Evolutionary conservation across 2,113 vertebrate genomes (phyloP).

Genomic region (Meriones unguiculatus): DNA sequence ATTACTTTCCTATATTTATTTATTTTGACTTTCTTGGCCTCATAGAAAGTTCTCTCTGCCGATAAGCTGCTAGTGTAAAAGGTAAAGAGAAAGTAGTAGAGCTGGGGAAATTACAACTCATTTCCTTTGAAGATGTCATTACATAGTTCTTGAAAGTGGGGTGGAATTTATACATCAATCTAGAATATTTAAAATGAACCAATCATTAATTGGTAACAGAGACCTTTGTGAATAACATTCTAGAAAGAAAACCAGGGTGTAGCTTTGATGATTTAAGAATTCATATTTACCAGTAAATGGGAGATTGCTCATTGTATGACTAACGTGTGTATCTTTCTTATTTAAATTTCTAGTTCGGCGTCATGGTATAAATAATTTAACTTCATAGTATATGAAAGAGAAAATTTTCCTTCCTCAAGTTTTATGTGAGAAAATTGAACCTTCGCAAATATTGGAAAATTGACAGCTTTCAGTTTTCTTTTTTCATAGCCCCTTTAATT

Average conservation of each 20-base stretch:
- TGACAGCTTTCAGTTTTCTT: neutral
- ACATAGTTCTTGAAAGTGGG: neutral
- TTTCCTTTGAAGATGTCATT: neutral
- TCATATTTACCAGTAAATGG: conserved; percentile 18
- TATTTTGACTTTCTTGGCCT: neutral
- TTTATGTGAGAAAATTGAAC: conserved; percentile 28
- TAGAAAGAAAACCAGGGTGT: neutral
- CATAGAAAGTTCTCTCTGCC: neutral
- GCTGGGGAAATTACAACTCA: neutral
- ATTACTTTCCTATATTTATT: neutral
- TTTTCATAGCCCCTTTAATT: neutral
- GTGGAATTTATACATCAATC: neutral
- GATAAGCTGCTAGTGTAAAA: neutral
- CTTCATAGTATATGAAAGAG: neutral
- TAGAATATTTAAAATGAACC: neutral
- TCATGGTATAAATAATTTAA: neutral
- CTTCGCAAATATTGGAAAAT: conserved; percentile 19
- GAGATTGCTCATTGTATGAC: neutral
- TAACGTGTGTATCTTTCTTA: conserved; percentile 4
- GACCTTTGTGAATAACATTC: neutral
- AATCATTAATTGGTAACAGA: neutral
- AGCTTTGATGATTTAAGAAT: neutral
- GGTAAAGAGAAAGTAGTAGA: neutral
- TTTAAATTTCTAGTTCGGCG: conserved; percentile 43
- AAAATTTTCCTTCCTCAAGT: conserved; percentile 24